phyloP scores from a whole-genome alignment of 2,888 invertebrate genomes.

The Suillia variegata region DNA sequence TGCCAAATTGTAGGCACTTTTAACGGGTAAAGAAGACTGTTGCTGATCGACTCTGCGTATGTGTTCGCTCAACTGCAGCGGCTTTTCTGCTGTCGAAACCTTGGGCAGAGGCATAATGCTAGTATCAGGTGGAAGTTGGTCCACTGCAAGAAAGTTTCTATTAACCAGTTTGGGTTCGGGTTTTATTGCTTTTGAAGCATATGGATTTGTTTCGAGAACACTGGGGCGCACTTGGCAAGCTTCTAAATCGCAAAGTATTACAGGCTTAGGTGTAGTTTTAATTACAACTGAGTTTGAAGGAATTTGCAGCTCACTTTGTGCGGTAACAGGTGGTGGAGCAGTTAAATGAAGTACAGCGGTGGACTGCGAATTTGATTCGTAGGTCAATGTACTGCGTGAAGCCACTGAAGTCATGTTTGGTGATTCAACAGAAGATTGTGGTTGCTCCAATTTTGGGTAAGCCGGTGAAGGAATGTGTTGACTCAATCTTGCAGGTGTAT shows the following conservation, averaged over 20 bases:
- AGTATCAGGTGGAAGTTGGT: slow-evolving; percentile 42
- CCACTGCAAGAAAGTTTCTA: slow-evolving; percentile 27
- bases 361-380: not conserved
- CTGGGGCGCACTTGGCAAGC: slow-evolving; percentile 49
- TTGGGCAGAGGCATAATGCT: slow-evolving; percentile 37
- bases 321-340: not conserved
- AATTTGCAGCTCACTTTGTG: not conserved
- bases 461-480: not conserved
- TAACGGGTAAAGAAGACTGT: not conserved
- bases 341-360: not conserved
- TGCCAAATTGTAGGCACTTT: slow-evolving; percentile 21
- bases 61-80: not conserved
- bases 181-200: slow-evolving; percentile 32
- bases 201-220: slow-evolving; percentile 52
- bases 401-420: too few relatives aligned
- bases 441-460: not conserved
- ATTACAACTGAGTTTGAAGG: slow-evolving; percentile 30
- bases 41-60: not conserved
- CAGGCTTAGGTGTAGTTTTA: slow-evolving; percentile 25
- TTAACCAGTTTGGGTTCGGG: slow-evolving; percentile 21
- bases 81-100: slow-evolving; percentile 6
- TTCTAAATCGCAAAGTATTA: not conserved
- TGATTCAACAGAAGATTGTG: slow-evolving; percentile 22
- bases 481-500: not conserved
- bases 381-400: slow-evolving; percentile 2